These are phyloP conservation scores for Ctenodactylus gundi DNA, from an alignment of 2,113 vertebrate species.

Conservation along the genomic window DNA sequence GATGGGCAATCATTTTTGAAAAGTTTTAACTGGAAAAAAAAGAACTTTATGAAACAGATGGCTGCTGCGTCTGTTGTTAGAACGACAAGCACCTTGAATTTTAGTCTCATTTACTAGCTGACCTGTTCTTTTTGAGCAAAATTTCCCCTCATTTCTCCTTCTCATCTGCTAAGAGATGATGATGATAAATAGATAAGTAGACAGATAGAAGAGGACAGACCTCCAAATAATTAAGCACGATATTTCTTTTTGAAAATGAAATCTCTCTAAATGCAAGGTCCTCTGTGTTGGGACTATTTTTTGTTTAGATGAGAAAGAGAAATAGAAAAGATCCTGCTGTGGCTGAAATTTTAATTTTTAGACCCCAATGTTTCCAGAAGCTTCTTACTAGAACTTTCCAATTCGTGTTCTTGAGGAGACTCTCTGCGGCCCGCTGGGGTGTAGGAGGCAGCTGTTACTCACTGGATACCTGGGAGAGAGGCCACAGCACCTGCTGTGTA, in stretches of 20 bases:
- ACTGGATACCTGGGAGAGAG: not conserved
- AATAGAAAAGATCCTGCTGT: constrained; percentile 11
- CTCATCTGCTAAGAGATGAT: not conserved
- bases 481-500: constrained; percentile 34
- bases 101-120: not conserved
- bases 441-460: constrained; percentile 1
- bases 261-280: not conserved
- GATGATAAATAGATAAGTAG: too few species aligned
- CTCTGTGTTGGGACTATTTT: not conserved
- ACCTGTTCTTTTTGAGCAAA: constrained; percentile 40
- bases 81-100: not conserved
- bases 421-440: constrained; percentile 33
- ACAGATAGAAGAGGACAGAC: too few species aligned
- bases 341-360: constrained; percentile 64
- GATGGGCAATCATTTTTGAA: not conserved
- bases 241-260: constrained; percentile 33
- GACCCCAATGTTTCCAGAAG: constrained; percentile 43
- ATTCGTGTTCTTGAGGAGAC: constrained; percentile 56
- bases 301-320: not conserved
- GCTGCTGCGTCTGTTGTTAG: not conserved
- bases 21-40: not conserved
- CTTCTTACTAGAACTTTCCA: constrained; percentile 57
- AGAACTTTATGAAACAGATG: constrained; percentile 12
- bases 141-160: not conserved
- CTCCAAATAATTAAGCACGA: constrained; percentile 40